Conservation (phyloP, 2,888 invertebrate genomes). For the Chaitophorus viminalis region DNA sequence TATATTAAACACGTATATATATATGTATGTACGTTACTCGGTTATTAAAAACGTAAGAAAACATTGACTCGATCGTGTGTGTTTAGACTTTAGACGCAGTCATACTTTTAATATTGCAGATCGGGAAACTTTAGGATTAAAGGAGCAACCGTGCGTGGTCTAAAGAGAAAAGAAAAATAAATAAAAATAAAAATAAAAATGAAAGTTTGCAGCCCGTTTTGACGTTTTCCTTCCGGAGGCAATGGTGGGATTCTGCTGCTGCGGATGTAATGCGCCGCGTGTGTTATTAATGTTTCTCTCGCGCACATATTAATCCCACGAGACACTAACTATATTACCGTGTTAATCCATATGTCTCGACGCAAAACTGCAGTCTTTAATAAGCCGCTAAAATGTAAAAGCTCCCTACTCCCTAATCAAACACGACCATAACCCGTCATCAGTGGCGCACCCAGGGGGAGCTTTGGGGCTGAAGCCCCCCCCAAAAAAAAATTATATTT, state of each 20-base stretch:
- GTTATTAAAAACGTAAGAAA: constrained; percentile 3
- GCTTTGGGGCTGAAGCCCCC: too few species aligned
- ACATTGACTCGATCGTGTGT: neutral
- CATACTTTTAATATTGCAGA: neutral
- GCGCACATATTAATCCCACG: constrained; percentile 26
- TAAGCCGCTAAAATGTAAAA: constrained; percentile 13
- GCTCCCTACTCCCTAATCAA: constrained; percentile 7
- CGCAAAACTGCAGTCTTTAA: constrained; percentile 1
- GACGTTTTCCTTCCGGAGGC: constrained; percentile 24
- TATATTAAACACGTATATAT: neutral
- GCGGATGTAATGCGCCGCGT: neutral
- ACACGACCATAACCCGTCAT: neutral
- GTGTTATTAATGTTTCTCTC: constrained; percentile 45
- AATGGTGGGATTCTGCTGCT: neutral
- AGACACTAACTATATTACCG: constrained; percentile 26
- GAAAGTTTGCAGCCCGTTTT: neutral
- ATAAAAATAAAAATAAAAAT: constrained; percentile 24
- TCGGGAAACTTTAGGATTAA: neutral
- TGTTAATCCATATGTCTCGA: constrained; percentile 8
- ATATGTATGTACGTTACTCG: neutral
- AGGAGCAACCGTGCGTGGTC: neutral
- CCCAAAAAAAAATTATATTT: too few species aligned
- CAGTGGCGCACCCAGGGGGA: too few species aligned
- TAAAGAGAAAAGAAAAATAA: constrained; percentile 12
- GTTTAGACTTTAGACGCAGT: neutral